Evolutionary conservation across 2,113 vertebrate genomes (phyloP).

Genomic region (Uropsilus gracilis): DNA sequence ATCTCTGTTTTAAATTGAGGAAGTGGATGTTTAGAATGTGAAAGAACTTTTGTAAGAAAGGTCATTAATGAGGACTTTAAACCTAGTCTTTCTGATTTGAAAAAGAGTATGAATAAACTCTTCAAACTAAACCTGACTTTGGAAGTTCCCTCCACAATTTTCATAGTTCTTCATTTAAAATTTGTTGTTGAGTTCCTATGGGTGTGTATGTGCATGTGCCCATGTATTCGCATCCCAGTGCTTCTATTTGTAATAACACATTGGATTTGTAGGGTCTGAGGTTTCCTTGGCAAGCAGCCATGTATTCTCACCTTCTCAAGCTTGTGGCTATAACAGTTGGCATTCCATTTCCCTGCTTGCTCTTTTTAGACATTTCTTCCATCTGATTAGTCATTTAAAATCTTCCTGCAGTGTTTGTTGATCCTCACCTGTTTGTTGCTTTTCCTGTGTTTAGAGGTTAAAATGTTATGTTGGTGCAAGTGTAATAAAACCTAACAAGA

Average conservation of each 20-base stretch:
- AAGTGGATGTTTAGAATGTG: not conserved
- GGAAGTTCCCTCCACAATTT: not conserved
- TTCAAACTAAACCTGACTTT: not conserved
- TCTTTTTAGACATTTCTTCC: conserved; percentile 64
- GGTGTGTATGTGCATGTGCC: not conserved
- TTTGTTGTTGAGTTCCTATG: not conserved
- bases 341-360: conserved; percentile 54
- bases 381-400: conserved; percentile 78
- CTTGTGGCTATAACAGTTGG: conserved; percentile 70
- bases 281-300: conserved; percentile 68
- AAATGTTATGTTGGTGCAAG: conserved; percentile 71
- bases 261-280: conserved; percentile 41
- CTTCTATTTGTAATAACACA: conserved; percentile 49
- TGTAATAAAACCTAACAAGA: conserved; percentile 68
- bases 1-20: not conserved
- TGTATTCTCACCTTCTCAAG: conserved; percentile 72
- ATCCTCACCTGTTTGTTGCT: conserved; percentile 78
- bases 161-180: conserved; percentile 4
- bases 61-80: not conserved
- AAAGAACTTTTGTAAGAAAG: not conserved
- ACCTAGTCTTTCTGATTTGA: not conserved
- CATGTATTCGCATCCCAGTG: not conserved
- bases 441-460: conserved; percentile 77
- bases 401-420: conserved; percentile 74
- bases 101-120: not conserved